Evolutionary conservation across 1,140 invertebrate genomes (phyloP).

Genomic region (Metaphire vulgaris): DNA sequence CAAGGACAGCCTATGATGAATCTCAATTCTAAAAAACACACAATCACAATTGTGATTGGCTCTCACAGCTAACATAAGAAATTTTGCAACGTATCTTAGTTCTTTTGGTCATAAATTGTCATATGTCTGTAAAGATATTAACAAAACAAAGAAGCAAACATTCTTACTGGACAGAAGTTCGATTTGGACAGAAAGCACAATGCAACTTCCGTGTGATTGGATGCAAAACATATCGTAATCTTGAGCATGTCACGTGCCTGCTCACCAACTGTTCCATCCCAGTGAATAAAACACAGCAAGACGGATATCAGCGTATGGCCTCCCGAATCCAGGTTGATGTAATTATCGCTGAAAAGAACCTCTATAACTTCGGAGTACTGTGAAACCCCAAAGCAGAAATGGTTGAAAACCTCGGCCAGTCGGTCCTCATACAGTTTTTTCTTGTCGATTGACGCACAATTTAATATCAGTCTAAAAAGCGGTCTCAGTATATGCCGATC

Average conservation of each 20-base stretch:
- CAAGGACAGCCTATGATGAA: no score
- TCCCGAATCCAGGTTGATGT: not conserved
- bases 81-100: no score
- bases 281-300: conserved; percentile 80
- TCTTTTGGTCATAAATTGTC: no score
- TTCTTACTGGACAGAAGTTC: not conserved
- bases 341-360: not conserved
- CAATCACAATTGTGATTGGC: no score
- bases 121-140: no score
- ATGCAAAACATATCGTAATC: conserved; percentile 84
- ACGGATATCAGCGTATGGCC: not conserved
- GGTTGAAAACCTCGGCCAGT: not conserved
- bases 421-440: not conserved
- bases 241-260: conserved; percentile 86
- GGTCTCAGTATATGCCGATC: not conserved
- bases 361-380: not conserved
- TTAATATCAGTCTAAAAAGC: not conserved
- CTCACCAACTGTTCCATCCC: conserved; percentile 80
- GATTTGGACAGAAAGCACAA: not conserved
- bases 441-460: not conserved
- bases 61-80: no score
- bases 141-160: no score
- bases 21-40: no score
- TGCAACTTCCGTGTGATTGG: conserved; percentile 61
- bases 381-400: not conserved